phyloP scores from a whole-genome alignment of 2,113 vertebrate genomes.

The cattle (Bos taurus) region DNA sequence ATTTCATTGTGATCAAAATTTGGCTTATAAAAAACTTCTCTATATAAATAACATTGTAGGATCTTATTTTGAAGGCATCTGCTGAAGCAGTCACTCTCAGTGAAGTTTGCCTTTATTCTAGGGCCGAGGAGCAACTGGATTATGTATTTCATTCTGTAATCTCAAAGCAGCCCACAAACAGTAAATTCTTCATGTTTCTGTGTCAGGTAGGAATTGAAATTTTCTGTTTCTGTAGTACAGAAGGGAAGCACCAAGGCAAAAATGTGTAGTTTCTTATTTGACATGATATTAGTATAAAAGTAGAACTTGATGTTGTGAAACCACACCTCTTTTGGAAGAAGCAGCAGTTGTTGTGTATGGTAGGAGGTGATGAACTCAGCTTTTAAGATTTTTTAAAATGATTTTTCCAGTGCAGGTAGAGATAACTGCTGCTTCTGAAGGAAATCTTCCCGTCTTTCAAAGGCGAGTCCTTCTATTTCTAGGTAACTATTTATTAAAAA shows the following conservation, averaged over 20 bases:
- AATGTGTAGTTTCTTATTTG: neutral
- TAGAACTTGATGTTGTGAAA: neutral
- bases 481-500: slow-evolving; percentile 16
- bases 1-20: neutral
- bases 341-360: neutral
- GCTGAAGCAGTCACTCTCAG: slow-evolving; percentile 16
- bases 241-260: neutral
- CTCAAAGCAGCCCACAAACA: slow-evolving; percentile 44
- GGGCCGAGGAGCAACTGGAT: slow-evolving; percentile 43
- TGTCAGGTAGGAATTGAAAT: slow-evolving; percentile 54
- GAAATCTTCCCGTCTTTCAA: neutral
- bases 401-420: slow-evolving; percentile 24
- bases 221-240: slow-evolving; percentile 44
- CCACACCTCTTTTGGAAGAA: slow-evolving; percentile 6
- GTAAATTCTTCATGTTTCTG: slow-evolving; percentile 49
- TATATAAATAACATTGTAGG: neutral
- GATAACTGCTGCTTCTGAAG: neutral
- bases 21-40: neutral
- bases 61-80: slow-evolving; percentile 34
- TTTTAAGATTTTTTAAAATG: slow-evolving; percentile 7
- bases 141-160: slow-evolving; percentile 46
- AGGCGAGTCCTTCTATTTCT: slow-evolving; percentile 24
- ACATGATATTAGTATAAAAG: neutral
- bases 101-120: slow-evolving; percentile 55
- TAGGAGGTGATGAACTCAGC: neutral